Base-by-base conservation (phyloP, 2,797 vertebrate species). In the Sciaenops ocellatus region DNA sequence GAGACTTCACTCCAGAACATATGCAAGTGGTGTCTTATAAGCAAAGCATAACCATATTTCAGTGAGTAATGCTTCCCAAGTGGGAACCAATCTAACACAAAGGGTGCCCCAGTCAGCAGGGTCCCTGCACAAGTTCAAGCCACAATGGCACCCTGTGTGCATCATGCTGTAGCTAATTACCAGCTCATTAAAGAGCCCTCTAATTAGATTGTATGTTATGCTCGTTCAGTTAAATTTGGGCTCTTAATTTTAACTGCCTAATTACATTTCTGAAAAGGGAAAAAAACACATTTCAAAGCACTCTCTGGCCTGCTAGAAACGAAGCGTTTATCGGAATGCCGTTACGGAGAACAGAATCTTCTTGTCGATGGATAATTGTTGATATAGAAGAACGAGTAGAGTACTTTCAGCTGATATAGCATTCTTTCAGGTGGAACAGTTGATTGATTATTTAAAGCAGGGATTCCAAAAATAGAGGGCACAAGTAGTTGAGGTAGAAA, bases 151-250 rank as follows among this genome's bases (percentile, higher is more conserved):
- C 57, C 70, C 78, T 90, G 92, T 95, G 93, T 94, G 89, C 85
- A 48, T 77, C 82, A 16, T 73, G 91, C 88, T 85, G 84, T 78
- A 65, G 90, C 89, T 92, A 93, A 95, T 93, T 91, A 92, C 78
- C 82, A 73, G 18, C 87, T 90, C 87, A 91, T 95, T 94, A 93
- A 95, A 94, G 85, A 68, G 10, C 73, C 63, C 82, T 92, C 71
- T 95, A 93, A 96, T 95, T 94, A 92, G 91, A 95, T 95, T 93
- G 82, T 86, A 93, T 89, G 90, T 93, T 95, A 92, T 92, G 87
- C 89, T 93, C 89, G 87, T 93, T 93, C 85, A 85, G 89, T 94
- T 93, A 90, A 88, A 93, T 92, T 90, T 60, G 82, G 76, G 84
- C 90, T 85, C 87, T 93, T 93, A 85, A 91, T 93, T 90, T 93